A percentile compares a stretch with the other conserved stretches of the same genome.
Evolutionary conservation across 2,797 vertebrate genomes (phyloP).

Genomic region (Xenops minutus): DNA sequence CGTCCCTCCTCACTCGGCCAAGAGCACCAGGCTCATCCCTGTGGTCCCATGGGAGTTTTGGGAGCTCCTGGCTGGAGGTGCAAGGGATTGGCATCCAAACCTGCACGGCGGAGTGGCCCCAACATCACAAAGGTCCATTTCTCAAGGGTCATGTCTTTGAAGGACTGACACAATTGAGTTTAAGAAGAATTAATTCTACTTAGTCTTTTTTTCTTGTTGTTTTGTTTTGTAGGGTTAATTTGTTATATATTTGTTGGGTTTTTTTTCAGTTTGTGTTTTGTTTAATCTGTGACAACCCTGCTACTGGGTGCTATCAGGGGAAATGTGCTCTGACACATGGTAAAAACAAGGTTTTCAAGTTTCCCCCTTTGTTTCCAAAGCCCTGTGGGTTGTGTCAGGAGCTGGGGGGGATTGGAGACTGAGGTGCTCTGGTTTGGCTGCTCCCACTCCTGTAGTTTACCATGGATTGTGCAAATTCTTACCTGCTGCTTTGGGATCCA

Average conservation of each 20-base stretch:
- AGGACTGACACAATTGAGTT: not conserved
- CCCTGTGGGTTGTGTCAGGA: not conserved
- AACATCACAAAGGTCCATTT: not conserved
- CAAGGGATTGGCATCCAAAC: not conserved
- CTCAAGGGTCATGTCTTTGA: not conserved
- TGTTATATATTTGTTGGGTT: not conserved
- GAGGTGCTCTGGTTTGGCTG: not conserved
- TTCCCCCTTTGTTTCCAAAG: not conserved
- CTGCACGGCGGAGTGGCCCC: not conserved
- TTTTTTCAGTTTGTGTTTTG: not conserved
- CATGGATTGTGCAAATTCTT: not conserved
- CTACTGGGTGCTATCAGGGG: not conserved
- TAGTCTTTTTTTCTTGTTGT: not conserved
- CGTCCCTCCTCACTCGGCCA: not conserved
- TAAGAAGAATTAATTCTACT: not conserved
- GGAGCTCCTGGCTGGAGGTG: not conserved
- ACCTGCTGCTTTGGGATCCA: not conserved
- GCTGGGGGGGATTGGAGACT: not conserved
- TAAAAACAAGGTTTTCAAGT: not conserved
- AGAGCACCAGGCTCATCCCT: not conserved
- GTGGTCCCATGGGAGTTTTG: not conserved
- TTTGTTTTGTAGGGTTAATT: not conserved
- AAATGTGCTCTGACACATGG: accelerated
- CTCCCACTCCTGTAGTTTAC: not conserved
- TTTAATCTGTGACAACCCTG: not conserved